A percentile compares a stretch with the other conserved stretches of the same genome.
phyloP scores from a whole-genome alignment of 1,140 invertebrate genomes.

The Drosophila nebulosa region DNA sequence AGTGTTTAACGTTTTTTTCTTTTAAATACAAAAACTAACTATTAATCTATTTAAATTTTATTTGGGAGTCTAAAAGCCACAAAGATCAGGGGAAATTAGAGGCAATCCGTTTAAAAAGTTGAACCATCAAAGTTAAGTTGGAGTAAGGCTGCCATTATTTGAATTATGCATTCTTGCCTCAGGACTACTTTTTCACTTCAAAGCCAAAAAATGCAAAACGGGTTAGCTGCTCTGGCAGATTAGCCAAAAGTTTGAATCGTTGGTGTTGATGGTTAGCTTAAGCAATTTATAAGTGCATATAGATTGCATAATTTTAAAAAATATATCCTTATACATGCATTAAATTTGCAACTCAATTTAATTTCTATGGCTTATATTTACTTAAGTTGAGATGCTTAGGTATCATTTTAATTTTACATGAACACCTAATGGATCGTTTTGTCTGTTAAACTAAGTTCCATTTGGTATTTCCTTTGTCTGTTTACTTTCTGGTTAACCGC shows the following conservation, averaged over 20 bases:
- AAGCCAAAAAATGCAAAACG: constrained; percentile 44
- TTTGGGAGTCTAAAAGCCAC: neutral
- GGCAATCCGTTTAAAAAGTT: constrained; percentile 52
- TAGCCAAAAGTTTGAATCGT: constrained; percentile 19
- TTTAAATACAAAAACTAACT: too few relatives aligned
- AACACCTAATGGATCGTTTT: constrained; percentile 20
- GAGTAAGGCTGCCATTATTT: constrained; percentile 36
- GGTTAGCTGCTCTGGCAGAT: constrained; percentile 33
- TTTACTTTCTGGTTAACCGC: constrained; percentile 7
- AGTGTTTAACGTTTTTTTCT: too few relatives aligned
- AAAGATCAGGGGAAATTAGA: neutral
- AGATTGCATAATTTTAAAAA: constrained; percentile 47
- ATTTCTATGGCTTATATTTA: too few relatives aligned
- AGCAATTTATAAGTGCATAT: constrained; percentile 1
- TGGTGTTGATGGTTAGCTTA: neutral
- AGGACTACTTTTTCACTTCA: constrained; percentile 35
- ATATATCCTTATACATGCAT: constrained; percentile 20
- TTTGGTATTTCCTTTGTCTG: neutral
- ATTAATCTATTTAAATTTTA: too few relatives aligned
- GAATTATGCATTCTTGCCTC: constrained; percentile 51
- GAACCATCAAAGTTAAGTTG: constrained; percentile 40
- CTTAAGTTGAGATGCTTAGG: too few relatives aligned
- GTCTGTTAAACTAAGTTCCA: neutral
- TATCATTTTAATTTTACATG: constrained; percentile 37
- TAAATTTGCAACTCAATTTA: too few relatives aligned